Conservation (phyloP, 2,888 invertebrate genomes). For the Eutolmus rufibarbis region DNA sequence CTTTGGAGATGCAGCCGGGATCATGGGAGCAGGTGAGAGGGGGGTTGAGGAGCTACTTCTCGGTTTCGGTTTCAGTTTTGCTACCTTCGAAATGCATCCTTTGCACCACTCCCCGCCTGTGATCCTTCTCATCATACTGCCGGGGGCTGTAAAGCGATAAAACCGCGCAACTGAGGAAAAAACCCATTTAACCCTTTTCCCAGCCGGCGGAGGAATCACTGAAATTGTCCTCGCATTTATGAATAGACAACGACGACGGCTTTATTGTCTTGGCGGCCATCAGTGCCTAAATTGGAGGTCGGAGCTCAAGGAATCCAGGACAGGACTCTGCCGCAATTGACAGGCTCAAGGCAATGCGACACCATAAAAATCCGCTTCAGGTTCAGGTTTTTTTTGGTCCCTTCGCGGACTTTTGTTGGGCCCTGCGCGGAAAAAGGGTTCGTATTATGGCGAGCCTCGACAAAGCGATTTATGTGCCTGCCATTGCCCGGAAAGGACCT, state of each 20-base stretch:
- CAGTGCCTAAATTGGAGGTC: slow-evolving; percentile 26
- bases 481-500: slow-evolving; percentile 7
- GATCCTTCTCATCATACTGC: background rate
- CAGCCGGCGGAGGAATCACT: slow-evolving; percentile 12
- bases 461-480: slow-evolving; percentile 13
- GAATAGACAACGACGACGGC: slow-evolving; percentile 27
- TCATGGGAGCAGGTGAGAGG: background rate
- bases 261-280: slow-evolving; percentile 26
- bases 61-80: slow-evolving; percentile 23
- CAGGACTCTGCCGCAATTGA: slow-evolving; percentile 1
- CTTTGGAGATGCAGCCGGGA: background rate
- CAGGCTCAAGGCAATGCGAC: slow-evolving; percentile 13
- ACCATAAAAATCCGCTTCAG: background rate
- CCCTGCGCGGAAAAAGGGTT: background rate
- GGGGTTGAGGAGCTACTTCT: background rate
- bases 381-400: background rate
- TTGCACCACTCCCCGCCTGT: background rate
- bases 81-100: background rate
- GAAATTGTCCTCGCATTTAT: slow-evolving; percentile 39
- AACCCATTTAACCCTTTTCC: slow-evolving; percentile 37
- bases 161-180: background rate
- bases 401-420: background rate
- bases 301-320: background rate
- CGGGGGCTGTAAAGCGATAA: slow-evolving; percentile 38
- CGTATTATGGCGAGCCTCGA: background rate